Evolutionary conservation across 2,888 invertebrate species (phyloP).

Genomic region (Matsumyia berberina): DNA sequence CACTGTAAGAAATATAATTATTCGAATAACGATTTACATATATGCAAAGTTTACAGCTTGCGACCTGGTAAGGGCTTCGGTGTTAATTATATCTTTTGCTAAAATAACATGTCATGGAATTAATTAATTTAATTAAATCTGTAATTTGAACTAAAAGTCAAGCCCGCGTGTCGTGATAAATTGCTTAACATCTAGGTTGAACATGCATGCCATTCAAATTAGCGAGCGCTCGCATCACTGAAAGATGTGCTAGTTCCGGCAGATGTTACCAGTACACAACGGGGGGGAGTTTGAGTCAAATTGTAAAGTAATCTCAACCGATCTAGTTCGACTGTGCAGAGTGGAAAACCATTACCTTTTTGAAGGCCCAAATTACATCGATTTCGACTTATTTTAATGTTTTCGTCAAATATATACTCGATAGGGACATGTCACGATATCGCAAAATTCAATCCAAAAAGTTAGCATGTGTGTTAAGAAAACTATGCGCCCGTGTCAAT

Average conservation of each 20-base stretch:
- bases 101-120: no score
- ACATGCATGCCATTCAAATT: constrained; percentile 11
- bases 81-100: no score
- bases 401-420: background rate
- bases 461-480: constrained; percentile 13
- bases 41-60: no score
- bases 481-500: background rate
- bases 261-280: constrained; percentile 8
- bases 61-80: no score
- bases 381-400: no score
- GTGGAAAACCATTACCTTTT: no score
- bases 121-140: constrained; percentile 10
- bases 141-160: constrained; percentile 3
- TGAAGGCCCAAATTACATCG: no score
- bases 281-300: background rate
- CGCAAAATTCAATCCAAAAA: background rate
- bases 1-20: no score
- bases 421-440: constrained; percentile 3
- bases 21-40: no score
- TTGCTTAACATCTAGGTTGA: constrained; percentile 14
- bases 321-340: no score
- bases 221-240: background rate
- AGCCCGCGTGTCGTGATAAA: constrained; percentile 8
- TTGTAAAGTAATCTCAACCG: background rate
- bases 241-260: constrained; percentile 28